Percentiles rank a stretch among this genome's conserved stretches.
These are phyloP conservation scores for Dasypus novemcinctus DNA, from an alignment of 2,113 vertebrate species.

Conservation along the genomic window DNA sequence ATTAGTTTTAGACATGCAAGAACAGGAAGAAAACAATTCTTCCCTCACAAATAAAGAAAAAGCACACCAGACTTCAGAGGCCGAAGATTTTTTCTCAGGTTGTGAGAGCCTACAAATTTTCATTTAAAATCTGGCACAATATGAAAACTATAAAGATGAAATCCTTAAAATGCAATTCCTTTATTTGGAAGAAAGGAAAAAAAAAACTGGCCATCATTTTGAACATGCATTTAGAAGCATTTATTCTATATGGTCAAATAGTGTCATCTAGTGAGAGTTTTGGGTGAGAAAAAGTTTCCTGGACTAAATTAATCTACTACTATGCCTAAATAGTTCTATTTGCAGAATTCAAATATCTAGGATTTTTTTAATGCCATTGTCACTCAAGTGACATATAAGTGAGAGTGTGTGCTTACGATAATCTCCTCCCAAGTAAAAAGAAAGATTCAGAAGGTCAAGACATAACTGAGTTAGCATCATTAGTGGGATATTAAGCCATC, in stretches of 20 bases:
- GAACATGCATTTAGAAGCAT: not conserved
- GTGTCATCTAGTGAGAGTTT: conserved; percentile 82
- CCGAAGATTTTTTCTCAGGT: not conserved
- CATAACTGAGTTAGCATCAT: not conserved
- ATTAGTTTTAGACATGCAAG: not conserved
- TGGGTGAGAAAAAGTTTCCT: conserved; percentile 20
- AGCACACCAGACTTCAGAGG: not conserved
- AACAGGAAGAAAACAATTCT: not conserved
- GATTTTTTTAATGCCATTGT: not conserved
- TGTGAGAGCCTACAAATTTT: conserved; percentile 17
- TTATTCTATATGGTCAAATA: conserved; percentile 60
- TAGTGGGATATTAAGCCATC: not conserved
- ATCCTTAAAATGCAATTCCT: not conserved
- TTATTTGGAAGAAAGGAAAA: not conserved
- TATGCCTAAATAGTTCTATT: not conserved
- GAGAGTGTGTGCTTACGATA: not conserved
- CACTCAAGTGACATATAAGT: not conserved
- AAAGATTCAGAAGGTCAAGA: not conserved
- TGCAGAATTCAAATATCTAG: not conserved
- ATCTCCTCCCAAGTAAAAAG: not conserved
- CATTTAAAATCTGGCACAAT: not conserved
- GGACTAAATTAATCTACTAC: not conserved
- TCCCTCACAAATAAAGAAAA: not conserved
- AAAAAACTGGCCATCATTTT: not conserved
- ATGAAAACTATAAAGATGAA: not conserved